Evolutionary conservation across 2,113 vertebrate genomes (phyloP), one percentile per base, ranked within the genome.

Genomic region (Saccopteryx bilineata): DNA sequence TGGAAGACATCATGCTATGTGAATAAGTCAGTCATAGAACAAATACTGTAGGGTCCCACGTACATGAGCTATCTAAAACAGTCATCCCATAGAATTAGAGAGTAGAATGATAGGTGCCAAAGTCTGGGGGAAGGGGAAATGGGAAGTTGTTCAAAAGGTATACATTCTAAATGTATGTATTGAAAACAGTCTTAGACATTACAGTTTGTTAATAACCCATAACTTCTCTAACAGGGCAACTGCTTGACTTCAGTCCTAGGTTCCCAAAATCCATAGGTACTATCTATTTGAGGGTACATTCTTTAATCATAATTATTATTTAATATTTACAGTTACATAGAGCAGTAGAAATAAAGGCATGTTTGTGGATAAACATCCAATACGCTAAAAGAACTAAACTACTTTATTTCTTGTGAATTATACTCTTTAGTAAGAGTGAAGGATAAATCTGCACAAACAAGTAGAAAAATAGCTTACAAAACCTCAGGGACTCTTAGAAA

Each of bases 401-500:
- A 58, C 1, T 65, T 80, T 66, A 58, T 54, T 78, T 72, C 10
- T 69, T 60, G 50, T 91, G 58, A 96, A 74, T 79, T 60, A 92
- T 78, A 69, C 18, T 81, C 2, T 63, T 81, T 15, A 61, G 3
- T 87, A 83, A 80, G 69, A 79, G 72, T 52, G 60, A 92, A 76
- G 90, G 9, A 83, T 76, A 76, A 52, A 71, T 76, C 7, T 90
- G 10, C 2, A 76, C 39, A 78, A 91, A 71, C 56, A 93, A 92
- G 48, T 95, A 79, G 26, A 65, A 94, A 96, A 96, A 56, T 82
- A 81, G 26, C 19, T 94, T 93, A 80, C 61, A 74, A 69, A 72
- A 71, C 5, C 68, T 87, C 66, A 54, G 9, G 28, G 24, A 83
- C 11, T 90, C 97, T 96, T 28, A 96, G 24, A 18, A 94, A 93